These are phyloP conservation scores for Calypte anna DNA, from an alignment of 2,113 vertebrate species.

Conservation along the genomic window DNA sequence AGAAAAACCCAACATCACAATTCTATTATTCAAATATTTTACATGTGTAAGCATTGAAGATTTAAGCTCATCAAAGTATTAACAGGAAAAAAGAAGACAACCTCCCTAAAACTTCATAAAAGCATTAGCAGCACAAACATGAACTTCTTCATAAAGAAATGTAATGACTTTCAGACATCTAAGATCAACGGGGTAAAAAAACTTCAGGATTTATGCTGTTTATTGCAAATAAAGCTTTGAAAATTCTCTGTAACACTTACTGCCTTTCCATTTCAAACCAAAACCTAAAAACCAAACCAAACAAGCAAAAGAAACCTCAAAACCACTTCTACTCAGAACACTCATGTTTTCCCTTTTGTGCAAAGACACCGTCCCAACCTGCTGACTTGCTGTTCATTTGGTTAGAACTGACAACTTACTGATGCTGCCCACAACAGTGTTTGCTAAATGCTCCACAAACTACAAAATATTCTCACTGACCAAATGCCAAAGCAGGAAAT, in stretches of 20 bases:
- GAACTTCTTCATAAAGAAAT: slow-evolving; percentile 9
- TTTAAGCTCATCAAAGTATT: not conserved
- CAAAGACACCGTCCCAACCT: not conserved
- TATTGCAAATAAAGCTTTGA: not conserved
- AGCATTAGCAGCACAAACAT: slow-evolving; percentile 33
- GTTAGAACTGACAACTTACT: not conserved
- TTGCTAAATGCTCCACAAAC: not conserved
- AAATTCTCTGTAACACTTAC: not conserved
- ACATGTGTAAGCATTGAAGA: slow-evolving; percentile 3
- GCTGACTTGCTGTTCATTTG: not conserved
- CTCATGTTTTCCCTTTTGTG: not conserved
- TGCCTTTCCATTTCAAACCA: not conserved
- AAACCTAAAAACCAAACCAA: not conserved
- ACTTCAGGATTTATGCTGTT: not conserved
- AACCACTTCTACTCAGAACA: not conserved
- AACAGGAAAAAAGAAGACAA: not conserved
- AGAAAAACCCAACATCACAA: slow-evolving; percentile 29
- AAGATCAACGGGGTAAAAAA: not conserved
- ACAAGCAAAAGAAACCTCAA: not conserved
- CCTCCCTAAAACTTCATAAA: not conserved
- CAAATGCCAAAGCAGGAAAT: not conserved
- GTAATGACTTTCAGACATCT: slow-evolving; percentile 21
- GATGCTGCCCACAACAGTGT: not conserved
- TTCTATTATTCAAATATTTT: not conserved
- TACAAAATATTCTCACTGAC: not conserved